A percentile compares a stretch with the other conserved stretches of the same genome.
Conservation (phyloP, 1,140 invertebrate genomes). For the Calycopis cecrops region DNA sequence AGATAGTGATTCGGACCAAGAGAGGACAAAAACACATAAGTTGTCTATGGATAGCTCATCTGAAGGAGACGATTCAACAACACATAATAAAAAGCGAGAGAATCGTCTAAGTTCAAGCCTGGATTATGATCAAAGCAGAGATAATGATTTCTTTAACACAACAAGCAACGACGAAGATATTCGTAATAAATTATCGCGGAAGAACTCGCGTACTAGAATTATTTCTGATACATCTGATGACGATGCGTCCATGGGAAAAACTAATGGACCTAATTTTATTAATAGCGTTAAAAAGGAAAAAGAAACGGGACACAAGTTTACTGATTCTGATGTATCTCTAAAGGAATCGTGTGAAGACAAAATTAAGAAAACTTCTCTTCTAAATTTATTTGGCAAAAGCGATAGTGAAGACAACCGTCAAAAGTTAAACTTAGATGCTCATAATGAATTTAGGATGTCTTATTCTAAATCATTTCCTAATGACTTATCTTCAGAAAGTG, state of each 20-base stretch:
- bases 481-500: conserved; percentile 76
- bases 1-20: conserved; percentile 80
- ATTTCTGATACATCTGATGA: conserved; percentile 78
- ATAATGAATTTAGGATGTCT: conserved; percentile 47
- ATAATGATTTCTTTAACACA: conserved; percentile 52
- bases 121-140: conserved; percentile 58
- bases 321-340: conserved; percentile 33
- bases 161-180: conserved; percentile 59
- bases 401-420: conserved; percentile 62
- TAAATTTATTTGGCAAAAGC: conserved; percentile 65
- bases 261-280: conserved; percentile 56
- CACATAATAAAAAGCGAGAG: conserved; percentile 54
- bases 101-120: conserved; percentile 65
- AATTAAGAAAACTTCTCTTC: conserved; percentile 63
- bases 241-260: conserved; percentile 58
- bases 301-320: conserved; percentile 49
- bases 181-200: conserved; percentile 68
- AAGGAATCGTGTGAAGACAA: conserved; percentile 56
- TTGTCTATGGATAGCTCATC: conserved; percentile 75
- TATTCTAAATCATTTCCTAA: conserved; percentile 45
- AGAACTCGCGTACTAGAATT: conserved; percentile 76
- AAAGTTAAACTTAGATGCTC: conserved; percentile 44
- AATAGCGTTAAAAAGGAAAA: conserved; percentile 60
- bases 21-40: conserved; percentile 67
- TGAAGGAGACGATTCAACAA: conserved; percentile 72